Conservation (phyloP, 2,888 invertebrate genomes). For the Athrips mouffetella region DNA sequence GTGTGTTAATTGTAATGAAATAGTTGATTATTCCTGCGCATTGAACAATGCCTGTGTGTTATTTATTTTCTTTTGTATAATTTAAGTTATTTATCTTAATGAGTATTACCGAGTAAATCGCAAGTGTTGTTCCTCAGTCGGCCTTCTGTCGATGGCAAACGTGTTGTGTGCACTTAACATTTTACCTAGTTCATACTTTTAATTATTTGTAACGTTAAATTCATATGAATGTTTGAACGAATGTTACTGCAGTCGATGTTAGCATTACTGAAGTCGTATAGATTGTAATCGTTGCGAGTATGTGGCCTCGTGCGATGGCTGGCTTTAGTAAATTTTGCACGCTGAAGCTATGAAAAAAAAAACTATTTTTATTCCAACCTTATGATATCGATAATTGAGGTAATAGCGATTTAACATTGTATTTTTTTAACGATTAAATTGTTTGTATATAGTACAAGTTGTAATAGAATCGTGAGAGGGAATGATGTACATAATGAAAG, state of each 20-base stretch:
- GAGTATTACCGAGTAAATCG: conserved; percentile 54
- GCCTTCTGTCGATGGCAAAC: conserved; percentile 51
- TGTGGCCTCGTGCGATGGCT: conserved; percentile 52
- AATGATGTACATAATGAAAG: conserved; percentile 67
- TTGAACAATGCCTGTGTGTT: conserved; percentile 74
- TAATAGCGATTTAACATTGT: conserved; percentile 72
- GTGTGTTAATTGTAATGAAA: conserved; percentile 64
- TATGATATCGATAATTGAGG: conserved; percentile 64
- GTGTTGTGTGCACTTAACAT: conserved; percentile 54
- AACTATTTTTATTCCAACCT: conserved; percentile 72
- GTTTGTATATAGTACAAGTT: conserved; percentile 78
- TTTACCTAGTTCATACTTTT: conserved; percentile 48
- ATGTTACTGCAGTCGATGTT: conserved; percentile 39
- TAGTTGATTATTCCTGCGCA: conserved; percentile 64
- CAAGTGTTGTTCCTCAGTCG: conserved; percentile 46
- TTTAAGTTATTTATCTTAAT: conserved; percentile 76
- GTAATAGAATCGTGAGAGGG: conserved; percentile 65
- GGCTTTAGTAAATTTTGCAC: conserved; percentile 73
- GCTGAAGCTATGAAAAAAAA: conserved; percentile 56
- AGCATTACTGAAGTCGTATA: conserved; percentile 40
- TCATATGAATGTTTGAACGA: conserved; percentile 17
- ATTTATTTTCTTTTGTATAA: conserved; percentile 68
- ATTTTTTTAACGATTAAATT: conserved; percentile 71
- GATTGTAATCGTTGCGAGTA: conserved; percentile 53
- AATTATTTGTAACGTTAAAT: conserved; percentile 40